Evolutionary conservation across 2,797 vertebrate genomes (phyloP).

Genomic region (Chloroceryle inda): DNA sequence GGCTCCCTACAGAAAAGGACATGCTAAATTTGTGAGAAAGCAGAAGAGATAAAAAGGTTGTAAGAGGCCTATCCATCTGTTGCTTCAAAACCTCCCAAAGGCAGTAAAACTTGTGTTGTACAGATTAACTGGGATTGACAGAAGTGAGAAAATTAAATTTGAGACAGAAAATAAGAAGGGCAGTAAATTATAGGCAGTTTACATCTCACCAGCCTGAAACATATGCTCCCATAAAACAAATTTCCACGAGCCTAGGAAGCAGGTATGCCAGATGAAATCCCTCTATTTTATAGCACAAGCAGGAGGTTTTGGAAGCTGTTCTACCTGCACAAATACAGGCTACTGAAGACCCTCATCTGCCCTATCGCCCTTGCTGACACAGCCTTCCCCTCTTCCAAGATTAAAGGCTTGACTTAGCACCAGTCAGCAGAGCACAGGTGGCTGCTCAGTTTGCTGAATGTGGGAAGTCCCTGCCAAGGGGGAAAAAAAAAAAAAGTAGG

Average conservation of each 20-base stretch:
- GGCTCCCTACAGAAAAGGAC: neutral
- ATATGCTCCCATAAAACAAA: neutral
- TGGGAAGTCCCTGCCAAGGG: neutral
- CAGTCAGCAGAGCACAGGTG: conserved; percentile 18
- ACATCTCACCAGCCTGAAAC: conserved; percentile 5
- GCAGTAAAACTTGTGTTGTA: conserved; percentile 17
- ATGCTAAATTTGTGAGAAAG: conserved; percentile 13
- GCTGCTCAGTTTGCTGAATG: neutral
- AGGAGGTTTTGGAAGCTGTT: conserved; percentile 2
- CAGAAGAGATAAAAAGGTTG: neutral
- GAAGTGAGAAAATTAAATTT: conserved; percentile 47
- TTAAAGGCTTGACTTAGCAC: neutral
- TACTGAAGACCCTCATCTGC: conserved; percentile 20
- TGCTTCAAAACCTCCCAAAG: neutral
- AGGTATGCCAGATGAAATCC: conserved; percentile 17
- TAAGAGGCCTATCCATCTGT: conserved; percentile 9
- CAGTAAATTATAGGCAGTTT: conserved; percentile 17
- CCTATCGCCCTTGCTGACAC: conserved; percentile 13
- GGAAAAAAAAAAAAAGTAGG: neutral
- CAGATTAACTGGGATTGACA: conserved; percentile 14
- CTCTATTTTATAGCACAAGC: neutral
- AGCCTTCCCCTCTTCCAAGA: neutral
- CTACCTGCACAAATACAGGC: conserved; percentile 40
- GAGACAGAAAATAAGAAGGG: neutral
- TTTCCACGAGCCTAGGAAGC: neutral